These are phyloP conservation scores for Petrocephalus zakoni DNA, from an alignment of 2,113 vertebrate species.

Conservation along the genomic window DNA sequence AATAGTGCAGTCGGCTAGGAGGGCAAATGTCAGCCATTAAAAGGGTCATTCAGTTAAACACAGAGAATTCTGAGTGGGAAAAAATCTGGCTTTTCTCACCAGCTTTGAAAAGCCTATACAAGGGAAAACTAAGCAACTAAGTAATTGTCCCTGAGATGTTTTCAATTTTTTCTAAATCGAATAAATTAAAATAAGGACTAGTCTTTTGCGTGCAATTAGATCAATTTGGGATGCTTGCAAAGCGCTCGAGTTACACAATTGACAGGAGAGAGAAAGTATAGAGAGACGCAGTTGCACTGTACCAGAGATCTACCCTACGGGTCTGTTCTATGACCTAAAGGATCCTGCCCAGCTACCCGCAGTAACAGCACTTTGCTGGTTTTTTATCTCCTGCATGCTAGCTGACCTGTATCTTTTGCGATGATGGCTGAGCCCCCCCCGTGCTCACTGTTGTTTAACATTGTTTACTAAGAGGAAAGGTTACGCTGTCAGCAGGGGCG, in stretches of 20 bases:
- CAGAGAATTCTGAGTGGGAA: neutral
- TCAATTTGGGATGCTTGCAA: neutral
- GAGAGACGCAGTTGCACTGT: neutral
- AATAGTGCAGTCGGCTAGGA: neutral
- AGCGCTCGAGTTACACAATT: neutral
- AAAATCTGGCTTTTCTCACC: neutral
- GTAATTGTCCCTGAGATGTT: neutral
- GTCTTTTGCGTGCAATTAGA: neutral
- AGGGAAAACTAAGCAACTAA: neutral
- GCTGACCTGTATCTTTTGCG: neutral
- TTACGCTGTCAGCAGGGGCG: conserved; percentile 19
- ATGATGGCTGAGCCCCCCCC: neutral
- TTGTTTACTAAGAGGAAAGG: conserved; percentile 28
- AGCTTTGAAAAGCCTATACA: neutral
- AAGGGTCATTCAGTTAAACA: neutral
- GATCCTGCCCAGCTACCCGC: neutral
- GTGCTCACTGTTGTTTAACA: neutral
- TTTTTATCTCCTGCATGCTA: neutral
- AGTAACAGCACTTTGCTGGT: neutral
- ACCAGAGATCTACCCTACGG: neutral
- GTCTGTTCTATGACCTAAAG: neutral
- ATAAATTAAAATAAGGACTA: neutral
- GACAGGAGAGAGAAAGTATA: neutral
- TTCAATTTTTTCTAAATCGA: neutral
- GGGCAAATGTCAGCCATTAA: neutral